A percentile compares a stretch with the other conserved stretches of the same genome.
Evolutionary conservation across 1,140 invertebrate genomes (phyloP).

Genomic region (Anastrepha ludens): DNA sequence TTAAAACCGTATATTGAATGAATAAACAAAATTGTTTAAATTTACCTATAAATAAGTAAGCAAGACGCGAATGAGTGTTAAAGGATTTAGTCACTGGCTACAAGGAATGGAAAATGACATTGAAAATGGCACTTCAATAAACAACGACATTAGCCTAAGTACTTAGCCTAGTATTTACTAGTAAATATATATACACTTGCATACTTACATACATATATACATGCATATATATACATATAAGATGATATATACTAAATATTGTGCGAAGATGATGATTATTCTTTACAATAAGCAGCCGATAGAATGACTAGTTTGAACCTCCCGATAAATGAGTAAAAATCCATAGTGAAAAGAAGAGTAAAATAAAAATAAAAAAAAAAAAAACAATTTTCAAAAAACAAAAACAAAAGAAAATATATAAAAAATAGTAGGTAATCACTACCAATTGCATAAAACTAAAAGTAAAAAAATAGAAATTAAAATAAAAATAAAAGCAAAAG

Average conservation of each 20-base stretch:
- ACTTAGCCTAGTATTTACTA: slow-evolving; percentile 49
- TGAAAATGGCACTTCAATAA: slow-evolving; percentile 64
- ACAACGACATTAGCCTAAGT: slow-evolving; percentile 70
- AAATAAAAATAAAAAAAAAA: no score
- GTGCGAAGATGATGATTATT: slow-evolving; percentile 21
- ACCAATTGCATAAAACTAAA: not conserved
- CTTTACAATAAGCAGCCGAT: slow-evolving; percentile 36
- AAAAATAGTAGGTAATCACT: not conserved
- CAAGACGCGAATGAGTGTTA: not conserved
- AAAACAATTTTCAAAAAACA: not conserved
- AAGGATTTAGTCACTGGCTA: not conserved
- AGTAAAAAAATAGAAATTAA: no score
- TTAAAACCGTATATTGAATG: not conserved
- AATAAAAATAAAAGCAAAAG: not conserved
- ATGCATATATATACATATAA: slow-evolving; percentile 27
- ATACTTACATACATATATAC: slow-evolving; percentile 44
- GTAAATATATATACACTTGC: slow-evolving; percentile 49
- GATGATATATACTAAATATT: not conserved
- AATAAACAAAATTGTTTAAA: not conserved
- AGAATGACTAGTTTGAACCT: slow-evolving; percentile 26
- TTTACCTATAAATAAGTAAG: not conserved
- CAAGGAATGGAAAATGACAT: slow-evolving; percentile 43
- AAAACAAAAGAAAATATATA: not conserved
- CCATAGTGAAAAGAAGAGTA: not conserved
- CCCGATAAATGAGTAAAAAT: not conserved